These are phyloP conservation scores for Hemicrepidius hirtus DNA, from an alignment of 2,888 invertebrate genomes.

Conservation along the genomic window DNA sequence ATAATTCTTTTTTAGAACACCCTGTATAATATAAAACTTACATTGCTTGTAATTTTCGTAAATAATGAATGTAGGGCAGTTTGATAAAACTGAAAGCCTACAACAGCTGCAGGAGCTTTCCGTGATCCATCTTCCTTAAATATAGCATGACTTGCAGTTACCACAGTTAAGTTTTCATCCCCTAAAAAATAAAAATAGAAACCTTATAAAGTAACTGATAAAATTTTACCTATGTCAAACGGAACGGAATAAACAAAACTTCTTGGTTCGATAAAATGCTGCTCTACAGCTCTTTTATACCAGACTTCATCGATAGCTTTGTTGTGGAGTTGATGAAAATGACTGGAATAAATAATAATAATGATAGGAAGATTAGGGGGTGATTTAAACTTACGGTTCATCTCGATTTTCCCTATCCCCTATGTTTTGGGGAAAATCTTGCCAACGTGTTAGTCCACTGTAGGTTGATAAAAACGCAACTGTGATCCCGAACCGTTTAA, in stretches of 20 bases:
- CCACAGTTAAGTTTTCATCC: slow-evolving; percentile 77
- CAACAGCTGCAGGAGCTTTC: slow-evolving; percentile 82
- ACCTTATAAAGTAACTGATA: too few relatives aligned
- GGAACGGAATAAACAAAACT: slow-evolving; percentile 90
- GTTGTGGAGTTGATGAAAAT: slow-evolving; percentile 84
- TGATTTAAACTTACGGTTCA: slow-evolving; percentile 59
- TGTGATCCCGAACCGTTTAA: slow-evolving; percentile 88
- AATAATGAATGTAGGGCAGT: slow-evolving; percentile 85
- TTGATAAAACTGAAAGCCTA: slow-evolving; percentile 90
- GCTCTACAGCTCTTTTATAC: slow-evolving; percentile 92
- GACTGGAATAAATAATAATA: too few relatives aligned
- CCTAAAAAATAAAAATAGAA: slow-evolving; percentile 60
- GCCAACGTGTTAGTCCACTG: slow-evolving; percentile 93
- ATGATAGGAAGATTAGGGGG: too few relatives aligned
- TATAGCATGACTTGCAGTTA: slow-evolving; percentile 91
- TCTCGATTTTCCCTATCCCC: slow-evolving; percentile 66
- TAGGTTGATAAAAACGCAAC: slow-evolving; percentile 93
- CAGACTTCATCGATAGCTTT: slow-evolving; percentile 91
- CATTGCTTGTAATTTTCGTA: slow-evolving; percentile 86
- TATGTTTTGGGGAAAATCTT: slow-evolving; percentile 80
- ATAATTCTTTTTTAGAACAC: too few relatives aligned
- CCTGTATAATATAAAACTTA: too few relatives aligned
- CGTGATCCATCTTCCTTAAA: slow-evolving; percentile 74
- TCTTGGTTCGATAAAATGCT: slow-evolving; percentile 84
- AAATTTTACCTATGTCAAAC: slow-evolving; percentile 75